Evolutionary conservation across 2,113 vertebrate species (phyloP).

Genomic region (Macquaria australasica): DNA sequence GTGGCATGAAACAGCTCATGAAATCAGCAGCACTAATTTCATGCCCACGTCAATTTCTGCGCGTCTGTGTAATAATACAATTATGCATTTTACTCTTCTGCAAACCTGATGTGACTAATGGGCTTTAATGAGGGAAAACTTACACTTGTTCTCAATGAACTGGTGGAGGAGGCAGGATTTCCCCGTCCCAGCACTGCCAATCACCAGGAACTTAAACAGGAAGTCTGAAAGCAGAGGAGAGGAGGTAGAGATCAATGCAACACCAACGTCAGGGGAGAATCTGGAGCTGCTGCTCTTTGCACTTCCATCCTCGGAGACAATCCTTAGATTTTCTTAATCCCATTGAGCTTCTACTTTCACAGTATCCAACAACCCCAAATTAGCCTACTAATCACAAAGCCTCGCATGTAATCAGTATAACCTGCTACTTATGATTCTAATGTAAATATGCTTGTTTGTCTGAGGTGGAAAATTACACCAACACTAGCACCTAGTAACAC

Average conservation of each 20-base stretch:
- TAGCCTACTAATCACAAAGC: slow-evolving; percentile 54
- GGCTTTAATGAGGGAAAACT: slow-evolving; percentile 61
- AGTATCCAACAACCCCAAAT: slow-evolving; percentile 50
- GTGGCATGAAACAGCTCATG: neutral
- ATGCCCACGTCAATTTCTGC: neutral
- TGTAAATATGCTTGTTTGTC: slow-evolving; percentile 49
- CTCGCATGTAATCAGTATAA: slow-evolving; percentile 23
- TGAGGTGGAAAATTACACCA: slow-evolving; percentile 17
- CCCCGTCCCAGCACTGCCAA: slow-evolving; percentile 93
- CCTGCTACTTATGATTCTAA: slow-evolving; percentile 37
- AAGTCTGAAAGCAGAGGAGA: slow-evolving; percentile 87
- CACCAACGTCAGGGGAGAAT: neutral
- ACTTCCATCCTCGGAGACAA: slow-evolving; percentile 42
- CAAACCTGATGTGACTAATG: neutral
- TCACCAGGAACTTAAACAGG: slow-evolving; percentile 97
- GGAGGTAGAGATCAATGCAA: slow-evolving; percentile 45
- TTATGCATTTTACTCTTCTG: neutral
- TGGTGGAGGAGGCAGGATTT: slow-evolving; percentile 97
- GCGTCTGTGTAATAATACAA: neutral
- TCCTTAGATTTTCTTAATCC: slow-evolving; percentile 64
- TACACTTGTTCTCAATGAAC: slow-evolving; percentile 97
- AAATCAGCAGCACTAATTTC: slow-evolving; percentile 9
- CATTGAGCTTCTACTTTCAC: slow-evolving; percentile 48
- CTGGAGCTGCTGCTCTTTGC: slow-evolving; percentile 28
- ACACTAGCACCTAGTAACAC: neutral